Evolutionary conservation across 2,113 vertebrate species (phyloP).

Genomic region (Seriola dumerili): DNA sequence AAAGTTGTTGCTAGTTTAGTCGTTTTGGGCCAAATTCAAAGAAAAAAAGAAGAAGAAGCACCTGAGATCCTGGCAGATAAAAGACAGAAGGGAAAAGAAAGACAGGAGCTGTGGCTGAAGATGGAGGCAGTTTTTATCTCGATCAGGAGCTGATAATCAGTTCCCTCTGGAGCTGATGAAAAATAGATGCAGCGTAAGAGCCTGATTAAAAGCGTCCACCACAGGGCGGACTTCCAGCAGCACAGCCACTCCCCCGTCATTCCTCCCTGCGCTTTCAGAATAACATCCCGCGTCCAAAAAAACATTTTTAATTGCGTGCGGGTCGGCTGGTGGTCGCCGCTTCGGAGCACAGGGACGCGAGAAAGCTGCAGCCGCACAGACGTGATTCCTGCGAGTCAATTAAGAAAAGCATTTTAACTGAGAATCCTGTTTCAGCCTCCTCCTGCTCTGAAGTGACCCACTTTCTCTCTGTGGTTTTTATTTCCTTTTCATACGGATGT

Average conservation of each 20-base stretch:
- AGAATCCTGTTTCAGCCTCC: background rate
- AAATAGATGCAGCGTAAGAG: slow-evolving; percentile 15
- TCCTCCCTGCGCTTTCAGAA: background rate
- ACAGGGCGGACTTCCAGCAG: background rate
- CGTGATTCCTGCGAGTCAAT: slow-evolving; percentile 32
- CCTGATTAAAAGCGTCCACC: slow-evolving; percentile 42
- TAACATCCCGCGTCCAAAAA: background rate
- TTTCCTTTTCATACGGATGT: background rate
- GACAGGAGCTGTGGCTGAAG: too few relatives aligned
- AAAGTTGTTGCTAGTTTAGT: too few relatives aligned
- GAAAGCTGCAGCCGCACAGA: background rate
- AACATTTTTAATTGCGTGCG: background rate
- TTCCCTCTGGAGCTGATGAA: background rate
- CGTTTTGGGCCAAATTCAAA: background rate
- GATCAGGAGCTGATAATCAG: background rate
- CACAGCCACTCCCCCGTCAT: background rate
- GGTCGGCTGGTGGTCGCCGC: background rate
- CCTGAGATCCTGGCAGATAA: background rate
- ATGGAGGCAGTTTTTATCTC: background rate
- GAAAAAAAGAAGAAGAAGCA: too few relatives aligned
- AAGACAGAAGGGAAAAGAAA: too few relatives aligned
- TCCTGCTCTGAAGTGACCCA: background rate
- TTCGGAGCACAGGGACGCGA: background rate
- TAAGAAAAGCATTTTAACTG: background rate
- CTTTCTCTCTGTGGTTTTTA: background rate